A percentile compares a stretch with the other conserved stretches of the same genome.
Conservation (phyloP, 1,140 invertebrate species). For the Palaemon carinicauda region DNA sequence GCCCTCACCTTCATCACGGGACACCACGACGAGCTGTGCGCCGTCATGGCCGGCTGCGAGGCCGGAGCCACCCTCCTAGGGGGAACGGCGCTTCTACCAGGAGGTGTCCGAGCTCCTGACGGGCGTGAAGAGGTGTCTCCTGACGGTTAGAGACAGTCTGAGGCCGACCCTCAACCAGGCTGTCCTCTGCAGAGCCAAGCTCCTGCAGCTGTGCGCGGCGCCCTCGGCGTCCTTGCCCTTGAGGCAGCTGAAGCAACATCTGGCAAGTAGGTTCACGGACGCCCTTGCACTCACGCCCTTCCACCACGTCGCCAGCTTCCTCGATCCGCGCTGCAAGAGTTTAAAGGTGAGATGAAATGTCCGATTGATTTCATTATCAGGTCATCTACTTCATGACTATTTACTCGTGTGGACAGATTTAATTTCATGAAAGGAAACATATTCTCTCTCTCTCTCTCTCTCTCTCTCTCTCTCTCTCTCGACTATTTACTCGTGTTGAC, state of each 20-base stretch:
- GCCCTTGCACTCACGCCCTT: slow-evolving; percentile 54
- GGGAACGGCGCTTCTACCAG: slow-evolving; percentile 50
- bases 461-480: no score
- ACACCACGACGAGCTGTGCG: slow-evolving; percentile 53
- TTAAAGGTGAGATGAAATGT: slow-evolving; percentile 45
- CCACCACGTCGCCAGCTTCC: slow-evolving; percentile 58
- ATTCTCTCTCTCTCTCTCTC: no score
- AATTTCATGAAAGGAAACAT: no score
- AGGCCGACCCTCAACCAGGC: slow-evolving; percentile 58
- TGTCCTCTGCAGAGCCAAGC: slow-evolving; percentile 56
- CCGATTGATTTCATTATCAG: neutral
- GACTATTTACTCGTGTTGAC: no score
- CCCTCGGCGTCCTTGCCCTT: slow-evolving; percentile 40
- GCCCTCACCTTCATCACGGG: slow-evolving; percentile 54
- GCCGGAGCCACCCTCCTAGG: slow-evolving; percentile 26
- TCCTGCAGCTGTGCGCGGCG: slow-evolving; percentile 55
- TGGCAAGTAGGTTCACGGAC: slow-evolving; percentile 43
- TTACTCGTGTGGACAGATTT: no score
- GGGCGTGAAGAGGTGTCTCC: slow-evolving; percentile 51
- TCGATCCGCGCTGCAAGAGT: slow-evolving; percentile 57
- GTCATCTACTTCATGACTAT: no score
- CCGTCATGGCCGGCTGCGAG: slow-evolving; percentile 40
- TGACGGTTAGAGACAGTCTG: slow-evolving; percentile 51
- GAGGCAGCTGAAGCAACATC: slow-evolving; percentile 53
- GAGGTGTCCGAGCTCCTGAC: slow-evolving; percentile 53